Evolutionary conservation across 37 sponge, comb jelly and placozoan genomes (phyloP), one percentile per base, ranked within the genome.

Genomic region (Halichondria panicea): DNA sequence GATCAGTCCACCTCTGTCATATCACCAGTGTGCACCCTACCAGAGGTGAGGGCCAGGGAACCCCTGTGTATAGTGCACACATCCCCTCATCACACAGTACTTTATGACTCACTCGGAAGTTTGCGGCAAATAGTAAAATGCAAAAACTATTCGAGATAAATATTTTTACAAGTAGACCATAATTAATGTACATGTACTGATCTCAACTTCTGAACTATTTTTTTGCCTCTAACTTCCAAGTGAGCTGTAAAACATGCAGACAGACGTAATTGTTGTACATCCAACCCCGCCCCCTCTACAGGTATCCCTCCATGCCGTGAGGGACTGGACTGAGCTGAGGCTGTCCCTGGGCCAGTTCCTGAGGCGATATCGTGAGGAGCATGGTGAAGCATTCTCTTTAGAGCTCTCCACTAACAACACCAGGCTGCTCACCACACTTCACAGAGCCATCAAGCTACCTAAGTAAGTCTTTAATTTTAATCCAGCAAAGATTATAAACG

Each of bases 361-460:
- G 31, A 77, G 37, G 34, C 68, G 82, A 1, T 90, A 84, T 44
- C 66, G 55, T 28, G 88, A 94, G 58, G 88, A 83, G 24, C 57
- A 74, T 35, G 79, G 71, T 43, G 61, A 71, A 43, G 27, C 43
- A 7, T 45, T 79, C 43, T 43, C 67, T 33, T 59, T 94, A 9
- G 65, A 70, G 13, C 70, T 90, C 59, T 89, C 88, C 28, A 72
- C 74, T 57, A 59, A 78, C 46, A 74, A 52, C 58, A 33, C 90
- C 44, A 44, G 67, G 15, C 62, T 71, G 53, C 53, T 94, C 58
- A 71, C 81, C 31, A 57, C 74, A 35, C 57, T 94, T 3, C 91
- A 90, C 63, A 60, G 95, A 25, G 77, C 90, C 41, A 68, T 94
- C 42, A 87, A 66, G 31, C 76, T 79, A 41, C 60, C 84, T 34